A percentile compares a stretch with the other conserved stretches of the same genome.
Evolutionary conservation across 2,113 vertebrate genomes (phyloP).

Genomic region (Procavia capensis): DNA sequence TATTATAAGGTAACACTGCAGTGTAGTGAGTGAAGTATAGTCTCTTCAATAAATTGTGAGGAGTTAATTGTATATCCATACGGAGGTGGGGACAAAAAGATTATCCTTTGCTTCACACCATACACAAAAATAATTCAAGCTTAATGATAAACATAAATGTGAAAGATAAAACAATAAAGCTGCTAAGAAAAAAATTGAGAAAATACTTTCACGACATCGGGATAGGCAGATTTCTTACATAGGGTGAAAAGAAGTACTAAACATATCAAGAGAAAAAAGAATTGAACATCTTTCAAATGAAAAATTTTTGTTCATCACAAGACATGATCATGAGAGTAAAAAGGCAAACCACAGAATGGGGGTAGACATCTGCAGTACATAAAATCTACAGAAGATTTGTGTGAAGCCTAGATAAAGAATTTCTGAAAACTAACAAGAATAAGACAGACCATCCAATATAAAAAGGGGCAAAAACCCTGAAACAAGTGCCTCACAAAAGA

Average conservation of each 20-base stretch:
- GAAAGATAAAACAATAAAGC: neutral
- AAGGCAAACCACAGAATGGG: neutral
- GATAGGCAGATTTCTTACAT: neutral
- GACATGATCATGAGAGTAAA: neutral
- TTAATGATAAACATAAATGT: neutral
- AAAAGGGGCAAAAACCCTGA: neutral
- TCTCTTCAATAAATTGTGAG: neutral
- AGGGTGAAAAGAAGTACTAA: neutral
- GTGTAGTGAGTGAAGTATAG: neutral
- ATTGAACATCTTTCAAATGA: neutral
- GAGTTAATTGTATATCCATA: neutral
- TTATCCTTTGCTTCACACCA: neutral
- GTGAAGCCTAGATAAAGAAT: neutral
- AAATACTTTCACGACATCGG: neutral
- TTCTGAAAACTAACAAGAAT: neutral
- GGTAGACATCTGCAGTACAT: neutral
- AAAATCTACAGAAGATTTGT: neutral
- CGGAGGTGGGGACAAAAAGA: accelerated
- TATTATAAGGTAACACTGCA: neutral
- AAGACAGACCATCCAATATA: neutral
- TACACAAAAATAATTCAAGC: neutral
- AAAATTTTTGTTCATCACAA: neutral
- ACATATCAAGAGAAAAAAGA: neutral
- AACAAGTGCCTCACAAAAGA: neutral
- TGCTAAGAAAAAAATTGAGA: neutral